These are phyloP conservation scores for Lagorchestes hirsutus DNA, from an alignment of 2,797 vertebrate genomes.

Conservation along the genomic window DNA sequence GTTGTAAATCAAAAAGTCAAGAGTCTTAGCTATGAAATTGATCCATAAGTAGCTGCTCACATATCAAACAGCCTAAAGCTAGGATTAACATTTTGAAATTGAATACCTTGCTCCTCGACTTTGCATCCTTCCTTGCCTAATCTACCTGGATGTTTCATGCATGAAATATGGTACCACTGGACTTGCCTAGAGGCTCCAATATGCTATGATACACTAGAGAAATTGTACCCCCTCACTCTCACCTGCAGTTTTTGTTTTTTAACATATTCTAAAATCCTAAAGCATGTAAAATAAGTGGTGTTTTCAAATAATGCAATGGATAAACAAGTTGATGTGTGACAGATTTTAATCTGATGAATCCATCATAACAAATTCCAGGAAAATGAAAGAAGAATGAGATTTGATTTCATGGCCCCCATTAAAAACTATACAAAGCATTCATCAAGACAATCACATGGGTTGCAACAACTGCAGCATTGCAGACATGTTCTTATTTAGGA, in stretches of 20 bases:
- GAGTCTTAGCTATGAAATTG: neutral
- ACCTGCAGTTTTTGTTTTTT: neutral
- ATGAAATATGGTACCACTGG: neutral
- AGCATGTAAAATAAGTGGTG: neutral
- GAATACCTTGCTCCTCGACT: neutral
- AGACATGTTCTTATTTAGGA: neutral
- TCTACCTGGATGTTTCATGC: neutral
- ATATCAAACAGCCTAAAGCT: slow-evolving; percentile 8
- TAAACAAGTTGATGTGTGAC: neutral
- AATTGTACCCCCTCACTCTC: neutral
- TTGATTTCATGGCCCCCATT: neutral
- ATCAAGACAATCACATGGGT: neutral
- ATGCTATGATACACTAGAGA: neutral
- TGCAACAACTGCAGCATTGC: neutral
- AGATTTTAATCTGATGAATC: neutral
- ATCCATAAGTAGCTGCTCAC: neutral
- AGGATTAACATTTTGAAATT: slow-evolving; percentile 23
- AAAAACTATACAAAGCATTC: neutral
- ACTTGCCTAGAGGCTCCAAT: neutral
- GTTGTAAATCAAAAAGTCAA: neutral
- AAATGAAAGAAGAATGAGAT: neutral
- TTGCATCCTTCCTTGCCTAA: neutral
- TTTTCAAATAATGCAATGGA: neutral
- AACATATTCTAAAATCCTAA: neutral
- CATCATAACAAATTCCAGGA: neutral